A percentile compares a stretch with the other conserved stretches of the same genome.
phyloP scores from a whole-genome alignment of 2,113 vertebrate genomes.

The Alexandromys fortis region DNA sequence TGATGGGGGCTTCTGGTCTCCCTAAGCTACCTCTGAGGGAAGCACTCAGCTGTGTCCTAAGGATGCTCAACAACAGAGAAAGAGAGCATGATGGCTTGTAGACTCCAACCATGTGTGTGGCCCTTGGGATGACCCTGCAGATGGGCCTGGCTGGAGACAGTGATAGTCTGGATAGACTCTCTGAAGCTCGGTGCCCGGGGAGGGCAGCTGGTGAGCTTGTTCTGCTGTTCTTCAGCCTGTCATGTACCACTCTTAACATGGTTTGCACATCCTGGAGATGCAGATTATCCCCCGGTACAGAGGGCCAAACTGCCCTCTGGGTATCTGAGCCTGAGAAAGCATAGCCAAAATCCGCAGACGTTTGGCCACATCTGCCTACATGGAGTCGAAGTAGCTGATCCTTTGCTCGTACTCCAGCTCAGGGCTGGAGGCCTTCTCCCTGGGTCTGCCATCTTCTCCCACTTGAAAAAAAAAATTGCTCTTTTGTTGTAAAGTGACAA shows the following conservation, averaged over 20 bases:
- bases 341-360: background rate
- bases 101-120: background rate
- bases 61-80: constrained; percentile 4
- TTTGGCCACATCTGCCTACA: background rate
- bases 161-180: constrained; percentile 66
- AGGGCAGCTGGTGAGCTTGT: constrained; percentile 69
- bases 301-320: background rate
- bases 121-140: constrained; percentile 41
- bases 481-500: constrained; percentile 62
- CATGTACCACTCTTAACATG: constrained; percentile 62
- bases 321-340: background rate
- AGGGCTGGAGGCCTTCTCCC: background rate
- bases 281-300: constrained; percentile 57
- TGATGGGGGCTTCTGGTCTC: background rate
- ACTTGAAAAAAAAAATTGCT: constrained; percentile 43
- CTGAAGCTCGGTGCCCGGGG: constrained; percentile 26
- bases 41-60: background rate
- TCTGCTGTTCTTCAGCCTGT: constrained; percentile 77
- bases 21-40: constrained; percentile 20
- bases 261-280: constrained; percentile 44
- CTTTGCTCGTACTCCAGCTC: background rate
- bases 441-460: constrained; percentile 2
- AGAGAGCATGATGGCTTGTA: constrained; percentile 32
- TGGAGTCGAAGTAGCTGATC: background rate
- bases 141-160: constrained; percentile 57